Conservation (phyloP, 2,113 vertebrate genomes). For the Lontra canadensis region DNA sequence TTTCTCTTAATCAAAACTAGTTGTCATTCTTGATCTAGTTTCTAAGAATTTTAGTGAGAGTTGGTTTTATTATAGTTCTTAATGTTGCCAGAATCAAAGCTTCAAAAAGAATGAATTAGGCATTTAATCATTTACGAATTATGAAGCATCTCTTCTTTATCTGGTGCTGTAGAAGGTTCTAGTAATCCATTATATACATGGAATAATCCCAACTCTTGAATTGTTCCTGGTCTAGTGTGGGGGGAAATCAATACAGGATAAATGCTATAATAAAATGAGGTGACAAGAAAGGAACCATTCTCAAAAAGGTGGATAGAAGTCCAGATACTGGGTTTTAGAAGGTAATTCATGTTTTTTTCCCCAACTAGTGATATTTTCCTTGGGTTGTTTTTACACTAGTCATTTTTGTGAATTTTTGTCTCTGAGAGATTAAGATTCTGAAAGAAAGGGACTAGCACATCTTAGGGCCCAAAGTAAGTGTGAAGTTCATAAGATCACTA, state of each 20-base stretch:
- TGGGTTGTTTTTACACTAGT: neutral
- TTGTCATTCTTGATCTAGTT: neutral
- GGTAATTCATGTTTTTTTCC: neutral
- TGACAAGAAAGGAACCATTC: neutral
- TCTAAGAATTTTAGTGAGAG: neutral
- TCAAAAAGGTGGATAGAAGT: neutral
- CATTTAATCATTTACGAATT: neutral
- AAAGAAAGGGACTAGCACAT: neutral
- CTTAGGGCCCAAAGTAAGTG: neutral
- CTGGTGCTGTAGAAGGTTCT: neutral
- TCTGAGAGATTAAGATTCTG: neutral
- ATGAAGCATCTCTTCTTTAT: neutral
- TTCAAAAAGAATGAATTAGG: neutral
- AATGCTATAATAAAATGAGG: neutral
- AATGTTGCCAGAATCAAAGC: neutral
- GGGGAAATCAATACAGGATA: neutral
- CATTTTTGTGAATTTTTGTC: neutral
- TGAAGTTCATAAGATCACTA: neutral
- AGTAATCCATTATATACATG: neutral
- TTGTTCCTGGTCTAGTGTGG: neutral
- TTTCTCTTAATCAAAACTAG: neutral
- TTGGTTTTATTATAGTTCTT: neutral
- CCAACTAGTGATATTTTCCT: neutral
- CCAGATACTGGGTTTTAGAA: neutral
- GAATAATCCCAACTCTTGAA: neutral